Evolutionary conservation across 2,113 vertebrate genomes (phyloP).

Genomic region (Silurus meridionalis): DNA sequence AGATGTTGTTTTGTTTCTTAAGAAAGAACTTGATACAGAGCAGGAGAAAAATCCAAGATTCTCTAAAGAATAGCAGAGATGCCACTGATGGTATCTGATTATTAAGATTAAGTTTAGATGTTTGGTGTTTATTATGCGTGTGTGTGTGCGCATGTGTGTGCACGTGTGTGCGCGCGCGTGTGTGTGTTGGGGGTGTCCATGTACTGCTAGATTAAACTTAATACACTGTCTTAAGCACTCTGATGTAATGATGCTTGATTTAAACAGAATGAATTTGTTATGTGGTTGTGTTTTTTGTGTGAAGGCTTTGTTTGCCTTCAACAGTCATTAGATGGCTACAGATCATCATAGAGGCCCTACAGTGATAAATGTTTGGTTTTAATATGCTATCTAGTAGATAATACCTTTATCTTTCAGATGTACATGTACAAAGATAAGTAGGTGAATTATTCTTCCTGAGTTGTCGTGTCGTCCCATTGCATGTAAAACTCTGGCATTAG

Average conservation of each 20-base stretch:
- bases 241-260: background rate
- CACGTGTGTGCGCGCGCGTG: too few relatives aligned
- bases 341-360: background rate
- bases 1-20: too few relatives aligned
- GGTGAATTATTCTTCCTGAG: background rate
- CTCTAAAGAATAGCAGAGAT: too few relatives aligned
- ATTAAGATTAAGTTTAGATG: too few relatives aligned
- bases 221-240: background rate
- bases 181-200: too few relatives aligned
- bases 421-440: background rate
- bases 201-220: too few relatives aligned
- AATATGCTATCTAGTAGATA: background rate
- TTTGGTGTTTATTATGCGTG: too few relatives aligned
- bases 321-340: background rate
- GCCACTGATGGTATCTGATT: too few relatives aligned
- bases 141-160: too few relatives aligned
- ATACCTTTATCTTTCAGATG: background rate
- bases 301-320: background rate
- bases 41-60: too few relatives aligned
- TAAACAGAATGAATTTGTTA: conserved; percentile 2
- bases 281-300: background rate
- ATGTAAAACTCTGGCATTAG: background rate
- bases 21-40: too few relatives aligned
- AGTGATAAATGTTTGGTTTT: background rate
- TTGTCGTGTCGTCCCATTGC: background rate